These are phyloP conservation scores for Isichthys henryi DNA, from an alignment of 2,113 vertebrate genomes.

Conservation along the genomic window DNA sequence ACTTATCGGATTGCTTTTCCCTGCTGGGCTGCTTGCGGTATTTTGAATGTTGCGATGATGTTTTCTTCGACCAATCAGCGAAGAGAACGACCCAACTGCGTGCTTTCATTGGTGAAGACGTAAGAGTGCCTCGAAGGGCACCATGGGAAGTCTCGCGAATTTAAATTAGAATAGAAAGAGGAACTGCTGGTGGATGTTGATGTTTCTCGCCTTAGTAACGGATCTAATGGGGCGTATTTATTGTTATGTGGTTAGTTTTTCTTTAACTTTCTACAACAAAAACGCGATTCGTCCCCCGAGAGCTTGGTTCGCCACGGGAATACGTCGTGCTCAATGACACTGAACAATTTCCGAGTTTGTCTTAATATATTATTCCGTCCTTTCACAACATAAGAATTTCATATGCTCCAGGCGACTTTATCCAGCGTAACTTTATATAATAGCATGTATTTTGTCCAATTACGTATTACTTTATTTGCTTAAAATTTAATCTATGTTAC, in stretches of 20 bases:
- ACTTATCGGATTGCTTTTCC: background rate
- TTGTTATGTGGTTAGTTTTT: background rate
- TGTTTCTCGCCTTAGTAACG: background rate
- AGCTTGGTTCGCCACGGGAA: background rate
- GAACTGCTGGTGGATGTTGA: background rate
- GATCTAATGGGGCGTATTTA: background rate
- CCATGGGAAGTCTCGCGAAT: background rate
- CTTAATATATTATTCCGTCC: background rate
- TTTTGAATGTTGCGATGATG: slow-evolving; percentile 16
- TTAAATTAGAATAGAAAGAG: slow-evolving; percentile 1
- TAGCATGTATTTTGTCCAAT: background rate
- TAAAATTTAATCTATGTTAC: background rate
- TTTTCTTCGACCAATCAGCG: background rate
- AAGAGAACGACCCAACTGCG: background rate
- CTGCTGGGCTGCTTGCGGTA: background rate
- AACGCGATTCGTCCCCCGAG: background rate
- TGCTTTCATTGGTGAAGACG: background rate
- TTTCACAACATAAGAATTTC: background rate
- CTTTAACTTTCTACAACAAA: background rate
- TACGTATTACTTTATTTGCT: background rate
- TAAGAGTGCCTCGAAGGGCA: background rate
- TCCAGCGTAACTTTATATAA: background rate
- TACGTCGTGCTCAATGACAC: background rate
- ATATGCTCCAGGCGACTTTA: background rate
- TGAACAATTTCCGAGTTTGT: background rate